Conservation (phyloP, 2,888 invertebrate genomes). For the Drosophila fungiperda region DNA sequence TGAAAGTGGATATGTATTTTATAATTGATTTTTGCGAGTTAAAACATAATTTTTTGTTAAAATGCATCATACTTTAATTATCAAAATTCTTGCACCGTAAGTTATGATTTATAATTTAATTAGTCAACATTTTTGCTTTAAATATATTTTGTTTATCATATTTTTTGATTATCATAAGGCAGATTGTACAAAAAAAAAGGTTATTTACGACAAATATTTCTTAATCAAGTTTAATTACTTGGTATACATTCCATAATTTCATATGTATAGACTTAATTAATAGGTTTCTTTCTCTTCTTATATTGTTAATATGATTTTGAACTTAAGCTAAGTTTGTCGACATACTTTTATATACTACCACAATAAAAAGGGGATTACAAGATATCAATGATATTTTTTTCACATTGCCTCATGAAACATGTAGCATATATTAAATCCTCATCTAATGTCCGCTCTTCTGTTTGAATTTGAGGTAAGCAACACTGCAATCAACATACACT, state of each 20-base stretch:
- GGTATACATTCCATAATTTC: not conserved
- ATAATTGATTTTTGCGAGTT: too few species aligned
- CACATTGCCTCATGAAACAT: constrained; percentile 6
- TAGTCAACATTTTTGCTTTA: not conserved
- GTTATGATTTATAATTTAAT: not conserved
- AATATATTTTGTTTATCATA: not conserved
- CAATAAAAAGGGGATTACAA: not conserved
- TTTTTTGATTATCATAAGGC: too few species aligned
- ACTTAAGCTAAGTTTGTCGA: not conserved
- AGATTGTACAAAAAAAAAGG: not conserved
- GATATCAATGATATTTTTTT: not conserved
- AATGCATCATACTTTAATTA: not conserved
- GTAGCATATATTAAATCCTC: constrained; percentile 31
- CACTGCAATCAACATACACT: constrained; percentile 11
- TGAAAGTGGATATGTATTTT: not conserved
- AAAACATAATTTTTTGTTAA: not conserved
- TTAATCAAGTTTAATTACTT: not conserved
- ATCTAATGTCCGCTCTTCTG: constrained; percentile 22
- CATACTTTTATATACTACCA: not conserved
- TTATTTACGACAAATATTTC: not conserved
- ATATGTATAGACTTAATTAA: not conserved
- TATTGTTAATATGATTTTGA: not conserved
- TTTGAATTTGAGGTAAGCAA: constrained; percentile 63
- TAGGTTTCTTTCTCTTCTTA: not conserved
- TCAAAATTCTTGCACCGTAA: not conserved